phyloP scores from a whole-genome alignment of 2,113 vertebrate species.

The Addax nasomaculatus region DNA sequence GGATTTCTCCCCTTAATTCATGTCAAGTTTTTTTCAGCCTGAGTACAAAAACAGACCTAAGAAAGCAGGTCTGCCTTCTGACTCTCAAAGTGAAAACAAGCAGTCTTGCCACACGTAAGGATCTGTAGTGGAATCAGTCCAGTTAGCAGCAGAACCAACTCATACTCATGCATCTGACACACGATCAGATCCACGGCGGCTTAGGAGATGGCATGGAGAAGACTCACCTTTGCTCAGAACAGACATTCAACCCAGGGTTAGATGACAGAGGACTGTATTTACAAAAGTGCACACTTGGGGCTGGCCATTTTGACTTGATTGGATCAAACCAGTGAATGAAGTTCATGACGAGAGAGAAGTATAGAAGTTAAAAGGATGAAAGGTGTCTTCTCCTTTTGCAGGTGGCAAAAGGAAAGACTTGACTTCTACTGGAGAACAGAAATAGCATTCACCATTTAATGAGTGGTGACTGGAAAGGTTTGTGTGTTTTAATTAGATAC shows the following conservation, averaged over 20 bases:
- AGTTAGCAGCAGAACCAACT: not conserved
- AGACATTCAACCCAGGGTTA: not conserved
- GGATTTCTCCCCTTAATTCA: constrained; percentile 27
- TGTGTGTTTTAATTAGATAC: not conserved
- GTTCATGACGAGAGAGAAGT: not conserved
- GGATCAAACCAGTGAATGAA: not conserved
- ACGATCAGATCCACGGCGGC: fast-evolving
- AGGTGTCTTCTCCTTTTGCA: not conserved
- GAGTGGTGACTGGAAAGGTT: not conserved
- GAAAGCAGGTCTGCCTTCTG: not conserved
- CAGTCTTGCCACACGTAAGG: not conserved
- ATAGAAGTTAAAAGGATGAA: not conserved
- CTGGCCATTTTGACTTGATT: not conserved
- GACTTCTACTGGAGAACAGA: not conserved
- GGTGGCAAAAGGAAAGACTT: not conserved
- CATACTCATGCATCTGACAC: not conserved
- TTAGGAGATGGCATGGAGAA: not conserved
- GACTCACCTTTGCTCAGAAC: not conserved
- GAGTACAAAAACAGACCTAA: constrained; percentile 33
- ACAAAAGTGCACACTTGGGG: not conserved
- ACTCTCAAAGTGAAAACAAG: constrained; percentile 25
- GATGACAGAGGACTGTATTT: not conserved
- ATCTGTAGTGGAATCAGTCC: not conserved
- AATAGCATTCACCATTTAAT: not conserved
- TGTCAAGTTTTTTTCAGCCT: not conserved